A percentile compares a stretch with the other conserved stretches of the same genome.
These are phyloP conservation scores for Hafferia zeledoni DNA, from an alignment of 2,797 vertebrate species.

Conservation along the genomic window DNA sequence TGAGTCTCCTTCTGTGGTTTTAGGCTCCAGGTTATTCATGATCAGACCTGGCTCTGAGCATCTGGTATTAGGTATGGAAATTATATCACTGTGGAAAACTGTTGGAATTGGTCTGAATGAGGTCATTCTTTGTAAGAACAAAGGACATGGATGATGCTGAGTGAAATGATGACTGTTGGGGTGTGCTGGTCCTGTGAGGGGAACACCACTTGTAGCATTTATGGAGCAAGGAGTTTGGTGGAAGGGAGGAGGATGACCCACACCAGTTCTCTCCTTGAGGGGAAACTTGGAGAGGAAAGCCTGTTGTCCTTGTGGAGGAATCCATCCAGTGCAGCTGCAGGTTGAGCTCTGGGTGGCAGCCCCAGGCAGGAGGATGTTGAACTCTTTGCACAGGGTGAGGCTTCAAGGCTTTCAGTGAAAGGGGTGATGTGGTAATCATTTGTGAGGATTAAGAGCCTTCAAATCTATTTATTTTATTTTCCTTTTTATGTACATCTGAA, in stretches of 20 bases:
- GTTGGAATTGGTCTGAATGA: constrained; percentile 12
- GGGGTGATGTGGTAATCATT: not conserved
- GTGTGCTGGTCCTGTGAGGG: not conserved
- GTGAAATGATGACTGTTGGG: not conserved
- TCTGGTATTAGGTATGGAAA: not conserved
- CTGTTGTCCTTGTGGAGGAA: not conserved
- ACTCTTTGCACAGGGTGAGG: not conserved
- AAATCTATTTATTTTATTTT: not conserved
- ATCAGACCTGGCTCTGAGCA: not conserved
- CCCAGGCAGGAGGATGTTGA: not conserved
- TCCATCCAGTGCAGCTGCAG: not conserved
- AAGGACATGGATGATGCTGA: not conserved
- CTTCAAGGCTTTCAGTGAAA: not conserved
- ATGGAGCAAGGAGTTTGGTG: not conserved
- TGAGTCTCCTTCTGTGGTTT: not conserved
- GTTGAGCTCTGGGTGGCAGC: not conserved
- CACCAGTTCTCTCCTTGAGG: not conserved
- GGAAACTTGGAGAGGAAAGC: not conserved
- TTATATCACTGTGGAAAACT: not conserved
- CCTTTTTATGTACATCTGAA: not conserved
- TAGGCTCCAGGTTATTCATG: not conserved
- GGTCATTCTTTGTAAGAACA: not conserved
- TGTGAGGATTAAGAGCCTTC: not conserved
- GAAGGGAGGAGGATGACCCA: not conserved
- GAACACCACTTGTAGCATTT: not conserved